These are phyloP conservation scores for Plecturocebus donacophilus DNA, from an alignment of 2,113 vertebrate genomes.

Conservation along the genomic window DNA sequence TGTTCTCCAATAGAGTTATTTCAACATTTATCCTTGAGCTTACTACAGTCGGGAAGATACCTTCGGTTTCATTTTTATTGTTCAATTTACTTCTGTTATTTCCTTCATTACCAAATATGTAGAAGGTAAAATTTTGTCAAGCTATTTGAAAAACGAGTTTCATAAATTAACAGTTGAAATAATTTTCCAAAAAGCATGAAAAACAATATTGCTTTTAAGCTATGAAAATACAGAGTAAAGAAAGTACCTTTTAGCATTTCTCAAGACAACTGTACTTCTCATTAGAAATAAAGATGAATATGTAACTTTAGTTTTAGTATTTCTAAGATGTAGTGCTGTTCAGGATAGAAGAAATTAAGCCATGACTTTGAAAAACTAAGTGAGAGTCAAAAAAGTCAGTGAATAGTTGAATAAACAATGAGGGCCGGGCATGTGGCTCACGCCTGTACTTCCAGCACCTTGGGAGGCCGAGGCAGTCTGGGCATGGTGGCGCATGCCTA, in stretches of 20 bases:
- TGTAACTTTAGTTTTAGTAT: not conserved
- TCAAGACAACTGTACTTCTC: not conserved
- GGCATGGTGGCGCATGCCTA: no score
- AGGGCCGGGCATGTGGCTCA: not conserved
- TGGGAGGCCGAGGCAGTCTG: no score
- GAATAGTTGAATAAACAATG: not conserved
- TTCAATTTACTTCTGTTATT: not conserved
- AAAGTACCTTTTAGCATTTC: not conserved
- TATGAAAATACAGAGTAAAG: constrained; percentile 23
- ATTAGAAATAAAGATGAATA: constrained; percentile 44
- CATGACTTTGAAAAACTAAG: not conserved
- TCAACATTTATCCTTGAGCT: not conserved
- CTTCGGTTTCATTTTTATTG: constrained; percentile 40
- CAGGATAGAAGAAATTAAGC: not conserved
- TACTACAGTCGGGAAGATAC: not conserved
- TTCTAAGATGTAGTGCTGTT: not conserved
- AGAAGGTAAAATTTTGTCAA: constrained; percentile 25
- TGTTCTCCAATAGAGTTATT: not conserved
- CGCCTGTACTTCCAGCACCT: no score
- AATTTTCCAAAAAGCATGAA: not conserved
- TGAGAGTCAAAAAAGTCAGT: not conserved
- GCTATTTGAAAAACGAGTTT: constrained; percentile 31
- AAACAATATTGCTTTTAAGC: not conserved
- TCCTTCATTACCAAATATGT: not conserved
- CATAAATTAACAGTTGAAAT: constrained; percentile 27